Conservation (phyloP, 2,888 invertebrate species). For the Apamea anceps region DNA sequence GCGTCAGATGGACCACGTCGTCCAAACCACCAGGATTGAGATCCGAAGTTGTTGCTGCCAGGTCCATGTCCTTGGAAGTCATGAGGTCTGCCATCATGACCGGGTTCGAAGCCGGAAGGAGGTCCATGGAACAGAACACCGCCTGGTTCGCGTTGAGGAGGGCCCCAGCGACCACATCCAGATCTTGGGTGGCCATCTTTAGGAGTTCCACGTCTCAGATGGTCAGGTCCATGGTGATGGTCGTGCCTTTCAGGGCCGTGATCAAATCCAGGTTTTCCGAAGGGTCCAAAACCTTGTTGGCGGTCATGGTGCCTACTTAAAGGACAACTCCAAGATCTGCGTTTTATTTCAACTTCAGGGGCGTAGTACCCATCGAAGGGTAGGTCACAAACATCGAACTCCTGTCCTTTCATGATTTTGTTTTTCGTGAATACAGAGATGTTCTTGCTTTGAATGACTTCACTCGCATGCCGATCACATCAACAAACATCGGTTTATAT, state of each 20-base stretch:
- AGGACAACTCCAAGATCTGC: constrained; percentile 21
- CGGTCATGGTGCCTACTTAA: neutral
- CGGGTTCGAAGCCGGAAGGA: constrained; percentile 3
- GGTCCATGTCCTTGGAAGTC: constrained; percentile 18
- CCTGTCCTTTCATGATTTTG: constrained; percentile 21
- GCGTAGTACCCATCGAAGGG: constrained; percentile 46
- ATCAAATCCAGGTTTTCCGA: constrained; percentile 32
- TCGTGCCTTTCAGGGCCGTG: neutral
- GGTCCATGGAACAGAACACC: constrained; percentile 18
- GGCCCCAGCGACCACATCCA: constrained; percentile 17
- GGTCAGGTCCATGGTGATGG: neutral
- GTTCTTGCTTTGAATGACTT: constrained; percentile 20
- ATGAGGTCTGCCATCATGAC: constrained; percentile 14
- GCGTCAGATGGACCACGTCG: constrained; percentile 20
- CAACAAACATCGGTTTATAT: constrained; percentile 19
- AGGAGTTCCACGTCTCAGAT: constrained; percentile 3
- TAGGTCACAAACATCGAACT: constrained; percentile 36
- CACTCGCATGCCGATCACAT: constrained; percentile 17
- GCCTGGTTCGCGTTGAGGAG: constrained; percentile 4
- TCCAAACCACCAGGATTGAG: constrained; percentile 32
- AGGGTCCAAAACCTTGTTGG: constrained; percentile 12
- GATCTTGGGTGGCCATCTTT: neutral
- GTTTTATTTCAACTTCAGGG: constrained; percentile 19
- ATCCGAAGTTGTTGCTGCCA: neutral
- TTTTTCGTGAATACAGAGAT: constrained; percentile 2